These are phyloP conservation scores for Thinocorus orbignyianus DNA, from an alignment of 2,113 vertebrate genomes.

Conservation along the genomic window DNA sequence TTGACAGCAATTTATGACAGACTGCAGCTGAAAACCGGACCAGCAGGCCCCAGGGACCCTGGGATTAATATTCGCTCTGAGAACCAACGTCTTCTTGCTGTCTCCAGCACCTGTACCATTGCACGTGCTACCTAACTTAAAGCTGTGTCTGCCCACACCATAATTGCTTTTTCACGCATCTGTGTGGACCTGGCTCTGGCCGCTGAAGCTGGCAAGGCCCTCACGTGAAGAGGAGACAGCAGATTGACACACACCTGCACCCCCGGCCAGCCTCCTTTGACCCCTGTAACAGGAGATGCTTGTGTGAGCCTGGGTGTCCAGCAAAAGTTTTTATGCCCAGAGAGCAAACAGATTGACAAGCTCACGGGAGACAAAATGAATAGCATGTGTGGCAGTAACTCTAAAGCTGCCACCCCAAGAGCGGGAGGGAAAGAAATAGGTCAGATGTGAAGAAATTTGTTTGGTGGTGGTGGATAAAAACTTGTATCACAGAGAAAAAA, in stretches of 20 bases:
- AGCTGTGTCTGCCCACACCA: not conserved
- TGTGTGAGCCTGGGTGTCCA: not conserved
- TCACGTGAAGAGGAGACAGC: not conserved
- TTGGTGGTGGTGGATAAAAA: not conserved
- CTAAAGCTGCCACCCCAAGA: not conserved
- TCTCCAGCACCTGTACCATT: slow-evolving; percentile 9
- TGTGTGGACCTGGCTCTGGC: not conserved
- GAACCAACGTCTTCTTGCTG: not conserved
- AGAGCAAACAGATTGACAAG: not conserved
- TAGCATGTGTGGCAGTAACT: not conserved
- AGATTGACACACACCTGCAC: not conserved
- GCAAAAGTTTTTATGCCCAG: not conserved
- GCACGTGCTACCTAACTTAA: not conserved
- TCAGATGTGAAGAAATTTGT: not conserved
- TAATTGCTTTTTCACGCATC: not conserved
- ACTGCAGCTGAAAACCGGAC: slow-evolving; percentile 17
- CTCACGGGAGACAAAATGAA: not conserved
- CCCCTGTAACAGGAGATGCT: not conserved
- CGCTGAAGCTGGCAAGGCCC: not conserved
- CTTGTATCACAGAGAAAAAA: not conserved
- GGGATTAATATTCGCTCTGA: not conserved
- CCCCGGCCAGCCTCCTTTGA: not conserved
- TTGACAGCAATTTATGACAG: slow-evolving; percentile 33
- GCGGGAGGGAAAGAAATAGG: not conserved
- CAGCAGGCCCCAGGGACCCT: not conserved